These are phyloP conservation scores for Ctenochaetus hawaiiensis DNA, from an alignment of 2,797 vertebrate genomes.

Conservation along the genomic window DNA sequence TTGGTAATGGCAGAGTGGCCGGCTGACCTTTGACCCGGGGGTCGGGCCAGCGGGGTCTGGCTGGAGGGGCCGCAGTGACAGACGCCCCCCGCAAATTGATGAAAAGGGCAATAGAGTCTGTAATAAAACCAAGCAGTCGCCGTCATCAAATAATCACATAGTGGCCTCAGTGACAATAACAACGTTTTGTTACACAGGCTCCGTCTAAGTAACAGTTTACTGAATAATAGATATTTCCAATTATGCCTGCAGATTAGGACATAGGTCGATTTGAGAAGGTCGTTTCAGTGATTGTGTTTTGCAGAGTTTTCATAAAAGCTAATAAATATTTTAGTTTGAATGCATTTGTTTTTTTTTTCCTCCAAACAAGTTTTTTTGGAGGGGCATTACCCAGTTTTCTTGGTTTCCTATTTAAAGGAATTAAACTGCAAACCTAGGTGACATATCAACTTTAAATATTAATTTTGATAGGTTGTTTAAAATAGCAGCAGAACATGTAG, in stretches of 20 bases:
- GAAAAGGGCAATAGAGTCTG: constrained; percentile 51
- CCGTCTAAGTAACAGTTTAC: neutral
- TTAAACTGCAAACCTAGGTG: neutral
- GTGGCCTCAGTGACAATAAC: constrained; percentile 3
- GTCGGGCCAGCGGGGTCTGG: constrained; percentile 57
- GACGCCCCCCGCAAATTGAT: constrained; percentile 47
- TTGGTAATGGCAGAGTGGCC: constrained; percentile 66
- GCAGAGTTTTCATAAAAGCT: neutral
- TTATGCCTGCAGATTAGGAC: neutral
- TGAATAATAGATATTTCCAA: neutral
- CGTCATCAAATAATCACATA: constrained; percentile 32
- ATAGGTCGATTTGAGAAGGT: neutral
- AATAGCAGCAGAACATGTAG: neutral
- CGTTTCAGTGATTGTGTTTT: neutral
- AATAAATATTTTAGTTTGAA: neutral
- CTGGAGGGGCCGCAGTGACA: constrained; percentile 50
- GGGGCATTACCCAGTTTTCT: neutral
- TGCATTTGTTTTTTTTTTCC: neutral
- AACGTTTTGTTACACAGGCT: neutral
- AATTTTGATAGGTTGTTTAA: neutral
- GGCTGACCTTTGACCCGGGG: constrained; percentile 76
- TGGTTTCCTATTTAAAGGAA: neutral
- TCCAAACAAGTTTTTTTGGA: no score
- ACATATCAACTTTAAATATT: neutral
- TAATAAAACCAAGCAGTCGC: constrained; percentile 45